Base-by-base conservation (phyloP, 2,888 invertebrate genomes). In the Acrobasis suavella region DNA sequence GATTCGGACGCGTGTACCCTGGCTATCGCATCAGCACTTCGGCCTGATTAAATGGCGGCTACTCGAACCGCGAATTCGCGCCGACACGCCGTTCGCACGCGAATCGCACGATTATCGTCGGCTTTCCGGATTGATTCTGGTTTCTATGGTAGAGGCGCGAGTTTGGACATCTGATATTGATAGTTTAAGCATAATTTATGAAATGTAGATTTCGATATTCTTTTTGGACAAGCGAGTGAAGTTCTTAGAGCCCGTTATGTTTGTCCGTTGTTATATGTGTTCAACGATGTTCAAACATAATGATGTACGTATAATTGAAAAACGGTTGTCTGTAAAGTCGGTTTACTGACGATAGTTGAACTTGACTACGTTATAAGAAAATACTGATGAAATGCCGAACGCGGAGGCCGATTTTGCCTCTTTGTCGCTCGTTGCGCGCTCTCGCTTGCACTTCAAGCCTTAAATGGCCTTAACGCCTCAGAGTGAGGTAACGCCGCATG, bases 21-120 rank as follows among this genome's bases (percentile, higher is more conserved):
- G 76, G 82, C 77, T 69, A 80, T 80, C 80, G 76, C 81, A 85
- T 87, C 87, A 83, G 81, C 86, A 81, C 86, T 85, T 76, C 82
- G 80, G 81, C 73, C 85, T 87, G 87, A 89, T 89, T 88, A 87
- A 87, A 89, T 83, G 84, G 74, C 85, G 82, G 78, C 78, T 76
- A 73, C 63, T 71, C 74, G 82, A 82, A 67, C 74, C 79, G 76
- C 80, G 80, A 80, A 81, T 82, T 82, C 81, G 81, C 78, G 77
- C 79, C 75, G 78, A 73, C 72, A 79, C 78, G 79, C 83, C 83
- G 77, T 80, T 75, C 80, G 72, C 72, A 69, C 73, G 79, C 75
- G 75, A 83, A 81, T 78, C 79, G 77, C 68, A 60, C 68, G 72
- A 76, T 74, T 75, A 76, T 69, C 55, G 67, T 32, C 62, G 59